phyloP scores from a whole-genome alignment of 92 coral and sea anemone species.

The Heliopora coerulea region DNA sequence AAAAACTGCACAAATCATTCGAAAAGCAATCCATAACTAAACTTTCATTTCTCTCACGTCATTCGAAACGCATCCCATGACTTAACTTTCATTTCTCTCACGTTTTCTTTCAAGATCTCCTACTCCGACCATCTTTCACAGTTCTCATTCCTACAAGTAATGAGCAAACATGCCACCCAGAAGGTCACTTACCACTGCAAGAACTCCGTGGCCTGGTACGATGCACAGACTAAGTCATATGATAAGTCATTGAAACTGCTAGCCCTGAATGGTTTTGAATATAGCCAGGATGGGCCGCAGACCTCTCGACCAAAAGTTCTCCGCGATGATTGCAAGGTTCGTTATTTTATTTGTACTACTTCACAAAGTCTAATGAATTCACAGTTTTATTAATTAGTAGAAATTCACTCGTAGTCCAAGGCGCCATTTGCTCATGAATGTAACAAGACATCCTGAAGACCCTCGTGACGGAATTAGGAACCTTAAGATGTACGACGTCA shows the following conservation, averaged over 20 bases:
- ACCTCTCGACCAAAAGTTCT: slow-evolving; percentile 64
- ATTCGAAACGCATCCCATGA: no score
- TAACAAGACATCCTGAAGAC: no score
- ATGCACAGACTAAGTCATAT: slow-evolving; percentile 1
- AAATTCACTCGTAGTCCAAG: no score
- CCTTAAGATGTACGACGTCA: no score
- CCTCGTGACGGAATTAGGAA: no score
- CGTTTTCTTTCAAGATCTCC: slow-evolving; percentile 2
- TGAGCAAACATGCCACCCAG: slow-evolving; percentile 34
- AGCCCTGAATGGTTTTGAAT: slow-evolving; percentile 38
- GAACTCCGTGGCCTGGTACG: slow-evolving; percentile 40
- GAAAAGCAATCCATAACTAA: no score
- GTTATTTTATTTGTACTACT: background rate
- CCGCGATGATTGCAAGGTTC: slow-evolving; percentile 84
- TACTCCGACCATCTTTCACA: slow-evolving; percentile 41
- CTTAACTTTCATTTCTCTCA: background rate
- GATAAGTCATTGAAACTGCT: slow-evolving; percentile 36
- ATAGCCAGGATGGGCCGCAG: slow-evolving; percentile 29
- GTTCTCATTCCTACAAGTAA: slow-evolving; percentile 37
- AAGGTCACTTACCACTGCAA: slow-evolving; percentile 35
- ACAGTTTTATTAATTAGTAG: no score
- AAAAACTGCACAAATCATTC: no score
- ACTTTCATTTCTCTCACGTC: no score
- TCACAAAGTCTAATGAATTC: no score
- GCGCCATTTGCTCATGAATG: no score